A percentile compares a stretch with the other conserved stretches of the same genome.
Evolutionary conservation across 92 coral and sea anemone genomes (phyloP).

Genomic region (Zoanthus solanderi): DNA sequence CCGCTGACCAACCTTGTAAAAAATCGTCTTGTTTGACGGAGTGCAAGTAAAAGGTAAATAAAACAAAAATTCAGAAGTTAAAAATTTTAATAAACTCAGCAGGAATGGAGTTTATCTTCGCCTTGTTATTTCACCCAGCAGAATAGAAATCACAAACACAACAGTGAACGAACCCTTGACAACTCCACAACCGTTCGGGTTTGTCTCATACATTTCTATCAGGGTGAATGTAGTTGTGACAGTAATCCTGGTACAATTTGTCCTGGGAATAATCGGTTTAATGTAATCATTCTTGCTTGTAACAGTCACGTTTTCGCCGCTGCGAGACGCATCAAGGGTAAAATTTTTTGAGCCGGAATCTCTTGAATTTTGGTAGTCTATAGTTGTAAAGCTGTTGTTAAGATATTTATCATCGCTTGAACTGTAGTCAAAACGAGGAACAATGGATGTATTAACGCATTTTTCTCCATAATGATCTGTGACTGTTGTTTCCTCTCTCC

Average conservation of each 20-base stretch:
- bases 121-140: background rate
- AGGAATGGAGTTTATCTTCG: background rate
- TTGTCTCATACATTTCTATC: conserved; percentile 27
- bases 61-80: too few relatives aligned
- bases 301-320: conserved; percentile 4
- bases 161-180: background rate
- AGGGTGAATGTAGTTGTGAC: conserved; percentile 1
- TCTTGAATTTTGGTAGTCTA: conserved; percentile 1
- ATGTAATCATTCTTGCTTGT: conserved; percentile 18
- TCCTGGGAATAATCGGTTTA: conserved; percentile 16
- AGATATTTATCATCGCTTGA: conserved; percentile 8
- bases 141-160: background rate
- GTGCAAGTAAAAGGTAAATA: too few relatives aligned
- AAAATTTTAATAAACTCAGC: too few relatives aligned
- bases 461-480: conserved; percentile 7
- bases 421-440: background rate
- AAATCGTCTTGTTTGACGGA: too few relatives aligned
- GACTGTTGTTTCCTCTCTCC: background rate
- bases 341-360: background rate
- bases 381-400: background rate
- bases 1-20: too few relatives aligned
- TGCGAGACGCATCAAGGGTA: conserved; percentile 23
- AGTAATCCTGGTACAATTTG: conserved; percentile 21
- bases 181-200: conserved; percentile 23
- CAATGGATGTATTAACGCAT: background rate